Base-by-base conservation (phyloP, 1,140 invertebrate genomes). In the Nasonia vitripennis region DNA sequence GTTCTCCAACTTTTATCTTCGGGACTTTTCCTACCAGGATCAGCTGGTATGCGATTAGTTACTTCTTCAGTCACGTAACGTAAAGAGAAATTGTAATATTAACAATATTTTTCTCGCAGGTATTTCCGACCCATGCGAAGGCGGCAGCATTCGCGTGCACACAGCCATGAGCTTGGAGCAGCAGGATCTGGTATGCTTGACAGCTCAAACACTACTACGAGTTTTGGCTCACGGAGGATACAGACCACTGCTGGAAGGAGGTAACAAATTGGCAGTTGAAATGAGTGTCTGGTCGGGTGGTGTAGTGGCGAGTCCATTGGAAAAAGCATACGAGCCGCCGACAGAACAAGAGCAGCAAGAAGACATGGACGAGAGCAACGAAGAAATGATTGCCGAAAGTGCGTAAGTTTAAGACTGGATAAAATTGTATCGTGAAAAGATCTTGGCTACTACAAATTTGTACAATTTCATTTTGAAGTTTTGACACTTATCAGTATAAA, bases 1-100 rank as follows among this genome's bases (percentile, higher is more conserved):
- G 96, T 97, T 71, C 95, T 99, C 75, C 98, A 99, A 88, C 94
- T 99, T 23, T 93, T 99, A 34, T 95, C 98, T 7, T 97, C 98
- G n/a, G 99, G 99, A 5, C 94, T 99, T 68, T 99, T 99, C 91
- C 94, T 99, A 67, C 98, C 98, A 17, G 98, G 98, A 70, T 99
- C 98, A 23, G 97, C 98, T 51, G 98, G 98, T 92, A 95, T 89
- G 92, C 37, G 45, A 78, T 45, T 48, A 14, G 17, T 62, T 0
- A 55, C 23, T 55, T 78, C 2, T 51, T 78, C 51, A 27, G 3
- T 48, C 23, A 20, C 41, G 27, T 6, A 12, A 70, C 27, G 48
- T 51, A 78, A 78, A 37, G 2, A 5, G 27, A 78, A 71, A 71
- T 48, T 37, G 48, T 81, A 73, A 41, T 23, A 20, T 11, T 5